Base-by-base conservation (phyloP, 30 jellyfish, hydroid and myxozoan species). In the Cassiopea xamachana region DNA sequence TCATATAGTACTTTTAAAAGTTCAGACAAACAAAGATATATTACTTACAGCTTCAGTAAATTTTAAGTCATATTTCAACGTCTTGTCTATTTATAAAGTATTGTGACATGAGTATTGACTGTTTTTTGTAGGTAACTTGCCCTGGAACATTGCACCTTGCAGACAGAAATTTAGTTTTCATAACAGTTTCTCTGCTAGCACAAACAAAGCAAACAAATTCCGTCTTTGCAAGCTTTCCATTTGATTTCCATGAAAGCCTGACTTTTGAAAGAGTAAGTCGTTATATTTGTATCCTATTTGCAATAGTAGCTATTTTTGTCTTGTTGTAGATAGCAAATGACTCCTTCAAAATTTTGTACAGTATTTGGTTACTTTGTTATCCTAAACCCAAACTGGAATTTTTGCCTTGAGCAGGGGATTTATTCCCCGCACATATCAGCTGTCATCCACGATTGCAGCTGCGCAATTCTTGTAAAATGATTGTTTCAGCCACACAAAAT, bases 121-220 rank as follows among this genome's bases (percentile, higher is more conserved):
- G n/a, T 73, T 46, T 2, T 19, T 75, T 88, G 16, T 19, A 93
- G 98, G 91, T 94, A 10, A 78, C 92, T 18, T 94, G 98, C 80
- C 98, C 98, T 68, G 98, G 98, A n/a, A 89, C 98, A 1, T 68
- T 94, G 78, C 98, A 94, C 73, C 81, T 94, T 48, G 49, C 81
- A 2, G 91, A 90, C 84, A 82, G 98, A 69, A 80, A 84, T 64
- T 85, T 94, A 1, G 98, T 94, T 14, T 94, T 84, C 69, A 68
- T 94, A 17, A 69, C 97, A 4, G 84, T 94, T 3, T 94, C 92
- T 12, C 48, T 94, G 59, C 77, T 94, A 46, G 98, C 97, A 1
- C 97, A 88, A 50, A 70, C 89, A 48, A 79, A 75, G 48, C 64
- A 94, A 75, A 89, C 96, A 45, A 74, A 94, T 1, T 86, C 92